These are phyloP conservation scores for Chrysaora quinquecirrha DNA, from an alignment of 30 jellyfish, hydroid and myxozoan species.

Conservation along the genomic window DNA sequence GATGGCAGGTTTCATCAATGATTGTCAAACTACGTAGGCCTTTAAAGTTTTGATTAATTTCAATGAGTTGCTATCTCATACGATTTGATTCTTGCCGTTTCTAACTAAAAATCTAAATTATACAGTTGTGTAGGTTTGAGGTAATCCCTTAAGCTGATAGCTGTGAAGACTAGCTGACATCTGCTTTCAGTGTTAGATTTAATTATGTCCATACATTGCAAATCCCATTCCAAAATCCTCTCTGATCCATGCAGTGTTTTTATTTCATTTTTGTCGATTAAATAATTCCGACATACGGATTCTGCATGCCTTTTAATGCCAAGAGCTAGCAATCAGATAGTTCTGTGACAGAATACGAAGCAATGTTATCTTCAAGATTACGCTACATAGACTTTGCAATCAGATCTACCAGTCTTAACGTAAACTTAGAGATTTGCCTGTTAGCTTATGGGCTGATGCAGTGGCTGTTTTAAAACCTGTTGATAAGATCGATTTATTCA, in stretches of 20 bases:
- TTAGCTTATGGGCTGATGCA: neutral
- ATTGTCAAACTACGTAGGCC: too few species aligned
- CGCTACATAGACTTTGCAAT: neutral
- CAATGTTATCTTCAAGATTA: neutral
- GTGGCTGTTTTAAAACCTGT: neutral
- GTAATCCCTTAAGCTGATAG: neutral
- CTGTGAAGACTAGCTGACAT: neutral
- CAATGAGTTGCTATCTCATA: neutral
- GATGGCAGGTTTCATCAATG: too few species aligned
- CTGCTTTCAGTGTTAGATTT: neutral
- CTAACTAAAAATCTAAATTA: neutral
- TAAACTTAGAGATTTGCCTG: neutral
- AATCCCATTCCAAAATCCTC: slow-evolving; percentile 13
- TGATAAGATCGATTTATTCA: neutral
- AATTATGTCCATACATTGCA: slow-evolving; percentile 13
- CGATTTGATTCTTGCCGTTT: neutral
- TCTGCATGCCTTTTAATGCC: neutral
- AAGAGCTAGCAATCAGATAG: neutral
- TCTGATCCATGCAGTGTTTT: slow-evolving; percentile 19
- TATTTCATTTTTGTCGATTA: neutral
- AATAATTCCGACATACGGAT: neutral
- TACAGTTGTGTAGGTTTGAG: neutral
- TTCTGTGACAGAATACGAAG: neutral
- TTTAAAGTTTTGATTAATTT: too few species aligned
- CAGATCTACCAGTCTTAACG: neutral